These are phyloP conservation scores for Clivina fossor DNA, from an alignment of 2,888 invertebrate species.

Conservation along the genomic window DNA sequence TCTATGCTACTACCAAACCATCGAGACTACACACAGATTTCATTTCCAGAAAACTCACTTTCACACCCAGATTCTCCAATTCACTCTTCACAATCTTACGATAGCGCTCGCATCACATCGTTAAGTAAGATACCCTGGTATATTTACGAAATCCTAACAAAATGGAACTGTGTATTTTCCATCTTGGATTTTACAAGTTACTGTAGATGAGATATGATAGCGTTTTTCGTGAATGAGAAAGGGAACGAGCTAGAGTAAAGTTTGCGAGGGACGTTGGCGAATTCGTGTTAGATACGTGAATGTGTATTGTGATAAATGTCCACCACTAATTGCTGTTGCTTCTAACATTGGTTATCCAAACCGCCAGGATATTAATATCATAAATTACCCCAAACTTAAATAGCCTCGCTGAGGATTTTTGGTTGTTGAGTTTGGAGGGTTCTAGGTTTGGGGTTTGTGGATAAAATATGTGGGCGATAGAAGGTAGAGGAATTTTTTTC, in stretches of 20 bases:
- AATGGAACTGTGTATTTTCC: no score
- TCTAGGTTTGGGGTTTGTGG: background rate
- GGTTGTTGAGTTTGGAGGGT: background rate
- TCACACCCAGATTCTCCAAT: no score
- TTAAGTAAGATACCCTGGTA: no score
- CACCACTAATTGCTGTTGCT: conserved; percentile 20
- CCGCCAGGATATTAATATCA: conserved; percentile 25
- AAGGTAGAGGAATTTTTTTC: no score
- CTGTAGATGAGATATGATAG: background rate
- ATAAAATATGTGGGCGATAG: background rate
- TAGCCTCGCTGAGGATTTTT: conserved; percentile 8
- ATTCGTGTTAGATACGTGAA: background rate
- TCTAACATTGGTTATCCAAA: conserved; percentile 15
- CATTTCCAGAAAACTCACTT: no score
- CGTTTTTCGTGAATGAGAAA: background rate
- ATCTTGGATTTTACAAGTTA: no score
- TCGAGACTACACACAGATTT: no score
- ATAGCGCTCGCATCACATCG: no score
- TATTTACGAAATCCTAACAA: no score
- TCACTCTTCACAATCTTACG: no score
- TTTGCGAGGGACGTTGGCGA: background rate
- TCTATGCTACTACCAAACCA: no score
- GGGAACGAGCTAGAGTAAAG: background rate
- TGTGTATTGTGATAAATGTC: conserved; percentile 22
- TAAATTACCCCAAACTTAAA: conserved; percentile 23